Base-by-base conservation (phyloP, 1,140 invertebrate species). In the Maniola jurtina region DNA sequence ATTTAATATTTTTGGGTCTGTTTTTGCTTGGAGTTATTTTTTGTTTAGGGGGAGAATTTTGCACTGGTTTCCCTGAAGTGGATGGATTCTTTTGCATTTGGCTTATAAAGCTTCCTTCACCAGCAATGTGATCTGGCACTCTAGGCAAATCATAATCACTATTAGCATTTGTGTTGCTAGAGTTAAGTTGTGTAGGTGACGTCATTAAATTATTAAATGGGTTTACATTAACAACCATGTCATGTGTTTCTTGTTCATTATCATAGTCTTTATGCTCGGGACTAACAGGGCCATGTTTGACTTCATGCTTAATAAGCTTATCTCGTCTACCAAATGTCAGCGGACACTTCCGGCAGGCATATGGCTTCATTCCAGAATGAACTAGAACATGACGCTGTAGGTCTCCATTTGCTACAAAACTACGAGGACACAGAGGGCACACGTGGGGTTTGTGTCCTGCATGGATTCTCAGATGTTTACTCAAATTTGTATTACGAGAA, bases 381-480 rank as follows among this genome's bases (percentile, higher is more conserved):
- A 95, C 93, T 14, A 95, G 86, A 6, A 93, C 92, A 88, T 96
- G 95, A 35, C 93, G 84, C 68, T 94, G 93, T 13, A 96, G 74
- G 80, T 95, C 95, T 1, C 92, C 92, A 62, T 94, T 94, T 0
- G 94, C 92, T 2, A 95, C 94, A 84, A 95, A 96, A 42, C 94
- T 95, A 66, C 94, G 93, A 55, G 95, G 94, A 76, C 95, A 96
- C 15, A 94, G 89, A 36, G 93, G 94, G 76, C 95, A 96, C 0
- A 95, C 94, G 77, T 95, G 94, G 0, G 93, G 93, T 68, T 95
- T 95, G 67, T 90, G 91, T 0, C 94, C 94, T 40, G 93, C 93
- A 83, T 95, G 95, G 40, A 94, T 94, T 55, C 96, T 92, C 68
- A 97, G 91, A 83, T 98, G 97, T 73, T 97, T 95, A 66, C 96